Evolutionary conservation across 1,140 invertebrate species (phyloP), one percentile per base, ranked within the genome.

Genomic region (Protaetia brevitarsis): DNA sequence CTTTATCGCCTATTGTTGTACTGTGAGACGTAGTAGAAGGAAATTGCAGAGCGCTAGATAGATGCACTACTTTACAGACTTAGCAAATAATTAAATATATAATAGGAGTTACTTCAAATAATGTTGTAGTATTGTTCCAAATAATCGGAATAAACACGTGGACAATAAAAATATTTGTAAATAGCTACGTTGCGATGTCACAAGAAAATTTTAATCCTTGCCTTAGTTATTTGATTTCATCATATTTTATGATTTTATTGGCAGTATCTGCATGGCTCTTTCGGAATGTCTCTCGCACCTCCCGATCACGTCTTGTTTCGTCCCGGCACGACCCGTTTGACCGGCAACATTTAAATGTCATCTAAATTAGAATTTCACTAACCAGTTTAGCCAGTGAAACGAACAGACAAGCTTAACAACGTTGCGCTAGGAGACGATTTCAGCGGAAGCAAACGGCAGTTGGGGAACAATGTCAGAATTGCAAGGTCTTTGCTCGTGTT

Each of bases 321-420:
- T 51, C 41, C 41, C 16, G 41, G 26, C 41, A 3, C 41, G 19
- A 51, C 41, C 41, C 19, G 41, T 51, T 51, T 51, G 41, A 51
- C 41, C 41, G 41, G 41, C 41, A 51, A 51, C 41, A 51, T 51
- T 51, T 51, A 51, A 51, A 51, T 51, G 41, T 51, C 41, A 51
- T 51, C 19, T 51, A 51, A 51, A 51, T 51, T 51, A 51, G 41
- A 51, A 51, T 51, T 51, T 51, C 41, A 8, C 41, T 51, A 51
- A 51, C 41, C 41, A 51, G 41, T 51, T 51, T 51, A 51, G 21
- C 26, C 6, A 21, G 19, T 23, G 41, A 51, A 51, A 51, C 41
- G 19, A 23, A 51, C 41, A 26, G 41, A 16, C 41, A 10, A 51
- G n/a, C n/a, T n/a, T n/a, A n/a, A 51, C 16, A 6, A 19, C 7